Percentiles rank a stretch among this genome's conserved stretches.
Conservation (phyloP, 1,140 invertebrate species). For the Pseudomyrmex dendroicus region DNA sequence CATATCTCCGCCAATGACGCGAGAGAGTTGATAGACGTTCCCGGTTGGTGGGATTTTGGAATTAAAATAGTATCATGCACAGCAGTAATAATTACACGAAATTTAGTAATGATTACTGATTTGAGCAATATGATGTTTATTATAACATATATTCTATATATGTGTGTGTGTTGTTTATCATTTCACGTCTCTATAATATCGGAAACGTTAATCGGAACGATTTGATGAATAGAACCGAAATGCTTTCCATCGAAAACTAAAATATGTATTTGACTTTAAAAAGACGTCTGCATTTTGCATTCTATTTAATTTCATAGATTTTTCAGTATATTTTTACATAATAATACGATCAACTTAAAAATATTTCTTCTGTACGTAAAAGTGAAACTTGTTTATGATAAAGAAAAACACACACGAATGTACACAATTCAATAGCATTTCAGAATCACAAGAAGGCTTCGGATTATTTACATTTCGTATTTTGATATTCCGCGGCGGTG, state of each 20-base stretch:
- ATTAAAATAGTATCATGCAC: background rate
- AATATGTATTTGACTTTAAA: background rate
- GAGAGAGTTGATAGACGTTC: background rate
- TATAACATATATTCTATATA: background rate
- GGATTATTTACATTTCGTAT: constrained; percentile 36
- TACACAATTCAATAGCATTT: background rate
- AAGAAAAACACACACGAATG: background rate
- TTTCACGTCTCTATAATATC: background rate
- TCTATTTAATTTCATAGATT: no score
- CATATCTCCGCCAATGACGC: background rate
- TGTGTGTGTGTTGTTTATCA: background rate
- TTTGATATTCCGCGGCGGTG: constrained; percentile 42
- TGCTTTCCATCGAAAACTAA: background rate
- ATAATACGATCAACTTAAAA: no score
- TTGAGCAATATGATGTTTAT: background rate
- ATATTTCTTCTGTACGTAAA: background rate
- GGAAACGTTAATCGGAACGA: no score
- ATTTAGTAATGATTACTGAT: constrained; percentile 6
- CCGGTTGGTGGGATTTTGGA: background rate
- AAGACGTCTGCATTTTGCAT: no score
- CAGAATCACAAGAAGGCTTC: background rate
- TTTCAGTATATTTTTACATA: no score
- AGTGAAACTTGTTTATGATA: background rate
- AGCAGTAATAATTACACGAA: background rate
- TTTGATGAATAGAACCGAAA: background rate